Evolutionary conservation across 2,888 invertebrate species (phyloP), one percentile per base, ranked within the genome.

Genomic region (Mesodorylaimus sp.): DNA sequence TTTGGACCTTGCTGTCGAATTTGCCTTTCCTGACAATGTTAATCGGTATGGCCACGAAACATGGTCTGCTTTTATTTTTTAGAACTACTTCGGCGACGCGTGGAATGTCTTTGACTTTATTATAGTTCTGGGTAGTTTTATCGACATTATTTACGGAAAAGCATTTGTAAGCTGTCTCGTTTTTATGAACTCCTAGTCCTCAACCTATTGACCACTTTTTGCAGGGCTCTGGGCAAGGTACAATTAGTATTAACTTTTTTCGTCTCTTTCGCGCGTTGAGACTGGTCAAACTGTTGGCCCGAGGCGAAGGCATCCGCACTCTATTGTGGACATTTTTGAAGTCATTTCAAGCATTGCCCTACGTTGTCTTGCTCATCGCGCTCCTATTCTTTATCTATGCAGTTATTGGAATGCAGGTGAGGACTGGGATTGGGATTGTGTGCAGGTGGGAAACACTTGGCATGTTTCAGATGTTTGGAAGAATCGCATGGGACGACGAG

Each of bases 361-460:
- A 7, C 25, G 93, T 95, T 57, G 93, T 91, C 2, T 75, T 91
- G 54, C 77, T 95, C 46, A 95, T 95, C 61, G 83, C 91, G 48
- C 85, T 95, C 84, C 74, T 95, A 57, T 95, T 95, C 74, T 95
- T 95, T 73, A 91, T 95, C 66, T 95, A 93, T 68, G 93, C 93
- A 57, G 93, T 95, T 24, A 89, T 95, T 64, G 93, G 93, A 57
- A 95, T 95, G 93, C 91, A 91, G 79, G 88, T 86, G 68, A 65
- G 47, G 5, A n/a, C n/a, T 16, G 45, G 5, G 5, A n/a, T n/a
- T n/a, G n/a, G n/a, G n/a, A n/a, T n/a, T n/a, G n/a, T n/a, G n/a
- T n/a, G n/a, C n/a, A n/a, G n/a, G n/a, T n/a, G n/a, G n/a, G n/a
- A n/a, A n/a, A n/a, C n/a, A n/a, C n/a, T n/a, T n/a, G n/a, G n/a